phyloP scores from a whole-genome alignment of 30 jellyfish, hydroid and myxozoan species.

The Cassiopea xamachana region DNA sequence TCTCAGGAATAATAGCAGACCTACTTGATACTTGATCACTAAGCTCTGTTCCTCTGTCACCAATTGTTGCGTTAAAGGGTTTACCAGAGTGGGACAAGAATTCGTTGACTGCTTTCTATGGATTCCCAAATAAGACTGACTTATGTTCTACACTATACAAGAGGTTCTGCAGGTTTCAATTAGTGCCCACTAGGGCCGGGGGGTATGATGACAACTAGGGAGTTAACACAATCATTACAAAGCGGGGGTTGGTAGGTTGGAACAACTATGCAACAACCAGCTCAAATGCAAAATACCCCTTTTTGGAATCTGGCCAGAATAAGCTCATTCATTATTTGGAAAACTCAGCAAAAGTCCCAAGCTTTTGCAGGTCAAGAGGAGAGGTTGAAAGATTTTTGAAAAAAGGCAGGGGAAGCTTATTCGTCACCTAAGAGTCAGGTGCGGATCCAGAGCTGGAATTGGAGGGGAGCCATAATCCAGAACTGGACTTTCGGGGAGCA shows the following conservation, averaged over 20 bases:
- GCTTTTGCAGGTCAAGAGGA: no score
- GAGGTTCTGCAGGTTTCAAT: neutral
- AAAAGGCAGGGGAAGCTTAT: no score
- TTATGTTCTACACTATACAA: neutral
- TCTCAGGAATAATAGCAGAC: conserved; percentile 49
- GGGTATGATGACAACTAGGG: neutral
- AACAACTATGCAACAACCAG: no score
- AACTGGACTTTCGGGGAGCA: neutral
- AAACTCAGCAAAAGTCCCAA: no score
- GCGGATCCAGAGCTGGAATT: neutral
- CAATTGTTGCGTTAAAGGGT: conserved; percentile 14
- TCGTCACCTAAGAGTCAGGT: neutral
- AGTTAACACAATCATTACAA: neutral
- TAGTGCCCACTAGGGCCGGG: neutral
- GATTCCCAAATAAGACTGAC: neutral
- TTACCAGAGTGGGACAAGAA: neutral
- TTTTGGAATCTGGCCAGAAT: no score
- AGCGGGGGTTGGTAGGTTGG: neutral
- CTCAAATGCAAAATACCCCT: no score
- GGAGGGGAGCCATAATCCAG: neutral
- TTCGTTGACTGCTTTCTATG: neutral
- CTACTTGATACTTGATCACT: conserved; percentile 35
- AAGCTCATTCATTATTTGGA: no score
- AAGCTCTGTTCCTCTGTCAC: conserved; percentile 40
- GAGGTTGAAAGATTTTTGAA: no score